Base-by-base conservation (phyloP, 2,113 vertebrate genomes). In the Lynx canadensis region DNA sequence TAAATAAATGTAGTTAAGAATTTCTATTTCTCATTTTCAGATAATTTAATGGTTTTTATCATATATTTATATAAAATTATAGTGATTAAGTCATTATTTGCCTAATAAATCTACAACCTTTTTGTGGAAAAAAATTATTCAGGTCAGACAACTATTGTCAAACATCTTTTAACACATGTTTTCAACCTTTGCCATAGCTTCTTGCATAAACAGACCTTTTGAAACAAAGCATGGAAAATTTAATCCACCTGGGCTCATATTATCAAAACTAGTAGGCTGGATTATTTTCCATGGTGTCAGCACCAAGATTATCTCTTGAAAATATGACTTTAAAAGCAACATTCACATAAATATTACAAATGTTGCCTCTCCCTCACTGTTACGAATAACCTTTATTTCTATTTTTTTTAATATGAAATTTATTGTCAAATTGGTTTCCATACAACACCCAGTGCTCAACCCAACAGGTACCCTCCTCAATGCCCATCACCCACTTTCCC, bases 221-320 rank as follows among this genome's bases (percentile, higher is more conserved):
- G 97, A 98, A 99, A 98, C 96, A 98, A 98, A 99, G 98, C 98
- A 98, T 98, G 98, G 98, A 99, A 99, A 99, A 98, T 98, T 97
- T 98, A 99, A 99, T 98, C 97, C 98, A 93, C 95, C 88, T 95
- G 91, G 50, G 97, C 95, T 98, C 97, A 83, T 65, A 29, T 94
- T 98, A 98, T 98, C 98, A 98, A 98, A 99, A 98, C 97, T 97
- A 74, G 97, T 98, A 98, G 96, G 82, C 95, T 97, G 65, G 89
- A 80, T 98, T 98, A 94, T 98, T 98, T 99, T 99, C 98, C 97
- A 97, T 93, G 50, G 27, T 98, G 98, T 98, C 98, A 98, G 96
- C 98, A 98, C 89, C 81, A 78, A 95, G 84, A 88, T 97, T 98
- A 97, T 97, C 88, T 98, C 96, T 96, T 98, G 92, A 96, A 98